Percentiles rank a stretch among this genome's conserved stretches.
These are phyloP conservation scores for Lycocorax pyrrhopterus DNA, from an alignment of 2,113 vertebrate species.

Conservation along the genomic window DNA sequence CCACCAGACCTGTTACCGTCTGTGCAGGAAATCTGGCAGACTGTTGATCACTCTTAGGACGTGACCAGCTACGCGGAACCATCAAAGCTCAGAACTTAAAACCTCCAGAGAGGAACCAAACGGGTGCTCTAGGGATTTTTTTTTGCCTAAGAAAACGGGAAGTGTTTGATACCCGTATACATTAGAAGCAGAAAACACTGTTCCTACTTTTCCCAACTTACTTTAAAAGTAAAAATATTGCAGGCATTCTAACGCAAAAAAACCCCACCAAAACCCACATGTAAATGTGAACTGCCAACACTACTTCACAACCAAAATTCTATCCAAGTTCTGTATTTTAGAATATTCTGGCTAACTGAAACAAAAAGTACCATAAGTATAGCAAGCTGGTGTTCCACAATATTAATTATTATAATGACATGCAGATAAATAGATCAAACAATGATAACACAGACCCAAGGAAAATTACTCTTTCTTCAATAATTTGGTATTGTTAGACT, in stretches of 20 bases:
- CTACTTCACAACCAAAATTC: not conserved
- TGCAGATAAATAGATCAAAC: not conserved
- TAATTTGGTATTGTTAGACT: not conserved
- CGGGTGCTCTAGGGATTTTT: not conserved
- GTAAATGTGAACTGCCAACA: not conserved
- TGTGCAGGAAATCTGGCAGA: conserved; percentile 54
- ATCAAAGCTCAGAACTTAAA: not conserved
- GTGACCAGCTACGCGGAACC: not conserved
- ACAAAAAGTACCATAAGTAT: not conserved
- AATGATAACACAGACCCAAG: not conserved
- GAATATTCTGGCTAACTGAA: not conserved
- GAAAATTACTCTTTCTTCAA: not conserved
- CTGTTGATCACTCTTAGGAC: conserved; percentile 8
- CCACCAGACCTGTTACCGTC: not conserved
- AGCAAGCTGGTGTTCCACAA: not conserved
- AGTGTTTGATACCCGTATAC: not conserved
- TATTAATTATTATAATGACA: not conserved
- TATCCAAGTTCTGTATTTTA: not conserved
- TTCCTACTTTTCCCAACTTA: not conserved
- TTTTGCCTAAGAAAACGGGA: not conserved
- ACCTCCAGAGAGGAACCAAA: not conserved
- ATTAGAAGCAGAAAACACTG: not conserved
- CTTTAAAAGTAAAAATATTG: not conserved
- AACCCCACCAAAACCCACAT: not conserved
- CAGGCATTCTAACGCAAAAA: not conserved